Evolutionary conservation across 2,113 vertebrate species (phyloP), one percentile per base, ranked within the genome.

Genomic region (Macaca nemestrina): DNA sequence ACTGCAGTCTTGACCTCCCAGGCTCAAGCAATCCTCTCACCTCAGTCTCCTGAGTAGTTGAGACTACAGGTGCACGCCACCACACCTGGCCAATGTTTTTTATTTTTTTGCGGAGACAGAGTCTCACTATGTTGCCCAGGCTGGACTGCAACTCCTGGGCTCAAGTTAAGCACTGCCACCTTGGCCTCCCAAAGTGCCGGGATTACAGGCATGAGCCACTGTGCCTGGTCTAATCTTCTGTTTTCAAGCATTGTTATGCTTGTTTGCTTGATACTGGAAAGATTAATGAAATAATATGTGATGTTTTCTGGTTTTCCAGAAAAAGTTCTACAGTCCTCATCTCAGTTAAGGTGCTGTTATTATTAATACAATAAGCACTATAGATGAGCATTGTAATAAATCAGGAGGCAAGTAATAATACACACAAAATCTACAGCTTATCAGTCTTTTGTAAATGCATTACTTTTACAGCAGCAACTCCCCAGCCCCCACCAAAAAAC

Each of bases 191-290:
- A 64, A 32, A 64, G 61, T 64, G 12, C 61, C 13, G 12, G 61
- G 27, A 64, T 64, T 64, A 64, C 27, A 64, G 61, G 61, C 61
- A 13, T 32, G 61, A 64, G 27, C 61, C 27, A 32, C 61, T 32
- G 12, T 30, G 61, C 11, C 61, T 6, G 5, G 12, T 32, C 61
- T 64, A 64, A 30, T 64, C 83, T 68, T 92, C 23, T 73, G 27
- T 95, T 97, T 91, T 57, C 73, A 92, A 75, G 52, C 59, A 70
- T 92, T 80, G 27, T 92, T 86, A 86, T 43, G 16, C 64, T 92
- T 89, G 18, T 93, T 93, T 89, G 18, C 84, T 61, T 92, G 50
- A 70, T 55, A 48, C n/a, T 92, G 84, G 25, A 48, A 92, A 82
- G 48, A 38, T 80, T 70, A 55, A 75, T 88, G 17, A 93, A 83